Base-by-base conservation (phyloP, 2,888 invertebrate species). In the Eudasyphora cyanicolor region DNA sequence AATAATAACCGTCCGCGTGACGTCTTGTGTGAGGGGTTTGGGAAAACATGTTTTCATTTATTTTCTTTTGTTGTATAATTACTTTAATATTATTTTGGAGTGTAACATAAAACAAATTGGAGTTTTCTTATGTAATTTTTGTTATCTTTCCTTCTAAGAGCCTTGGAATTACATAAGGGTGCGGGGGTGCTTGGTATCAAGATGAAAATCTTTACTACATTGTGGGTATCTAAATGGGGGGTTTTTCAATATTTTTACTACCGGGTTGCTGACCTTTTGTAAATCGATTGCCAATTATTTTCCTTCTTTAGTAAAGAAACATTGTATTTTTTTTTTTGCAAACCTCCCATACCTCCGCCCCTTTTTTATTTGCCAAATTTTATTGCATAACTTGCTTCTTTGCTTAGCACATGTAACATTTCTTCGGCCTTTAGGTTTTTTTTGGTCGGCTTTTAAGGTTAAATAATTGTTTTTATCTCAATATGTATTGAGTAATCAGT, bases 351-450 rank as follows among this genome's bases (percentile, higher is more conserved):
- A 45, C n/a, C 45, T 6, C 45, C 14, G 3, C 29, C 29, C 10
- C 60, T 29, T 69, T 19, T 51, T 7, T 27, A 32, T 21, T 51
- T 78, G 77, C 60, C 71, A 71, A 78, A 60, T 42, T 62, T 12
- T 73, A 73, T 79, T 79, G 70, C 78, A 79, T 79, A 79, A 79
- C 78, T 38, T 71, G 45, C 35, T 70, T 74, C 21, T 70, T 21
- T 12, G 42, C 8, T n/a, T 10, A 27, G 51, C 35, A 51, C 49
- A 19, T 51, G 29, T 64, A 45, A 42, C 32, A 24, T 12, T 3
- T 51, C 51, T 27, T 54, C 7, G 19, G 45, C 62, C 60, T 71
- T n/a, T n/a, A n/a, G n/a, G n/a, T n/a, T n/a, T 51, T 35, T 62
- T 35, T 32, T 60, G 14, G 38, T 14, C n/a, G 62, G 1, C 35